Evolutionary conservation across 2,797 vertebrate species (phyloP).

Genomic region (Manis javanica): DNA sequence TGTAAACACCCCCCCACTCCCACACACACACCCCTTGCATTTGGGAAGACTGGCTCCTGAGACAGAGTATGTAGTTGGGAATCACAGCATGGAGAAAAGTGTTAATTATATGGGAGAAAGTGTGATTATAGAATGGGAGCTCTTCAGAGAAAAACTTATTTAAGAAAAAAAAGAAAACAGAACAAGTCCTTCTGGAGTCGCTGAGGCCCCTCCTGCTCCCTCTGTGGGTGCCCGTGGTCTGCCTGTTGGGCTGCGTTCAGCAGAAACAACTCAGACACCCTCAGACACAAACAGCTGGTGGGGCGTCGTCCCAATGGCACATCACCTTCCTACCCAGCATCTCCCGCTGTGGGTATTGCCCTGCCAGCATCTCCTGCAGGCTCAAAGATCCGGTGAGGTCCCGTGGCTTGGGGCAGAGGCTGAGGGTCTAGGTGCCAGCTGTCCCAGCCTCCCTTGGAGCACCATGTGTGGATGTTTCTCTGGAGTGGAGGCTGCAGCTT

Average conservation of each 20-base stretch:
- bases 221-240: no score
- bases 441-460: fast-evolving
- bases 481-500: not conserved
- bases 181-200: conserved; percentile 46
- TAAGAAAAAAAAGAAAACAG: not conserved
- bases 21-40: not conserved
- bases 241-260: no score
- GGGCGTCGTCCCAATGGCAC: not conserved
- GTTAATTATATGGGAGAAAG: conserved; percentile 36
- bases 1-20: no score
- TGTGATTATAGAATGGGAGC: not conserved
- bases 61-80: not conserved
- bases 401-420: not conserved
- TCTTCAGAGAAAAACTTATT: conserved; percentile 59
- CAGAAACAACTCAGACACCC: not conserved
- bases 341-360: not conserved
- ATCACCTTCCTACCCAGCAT: not conserved
- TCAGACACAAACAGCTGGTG: not conserved
- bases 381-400: not conserved
- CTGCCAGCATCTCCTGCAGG: fast-evolving
- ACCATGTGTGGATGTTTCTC: not conserved
- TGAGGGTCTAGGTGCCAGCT: not conserved
- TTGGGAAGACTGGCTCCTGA: not conserved
- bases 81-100: not conserved
- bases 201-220: no score